phyloP scores from a whole-genome alignment of 30 jellyfish, hydroid and myxozoan species.

The Turritopsis dohrnii region DNA sequence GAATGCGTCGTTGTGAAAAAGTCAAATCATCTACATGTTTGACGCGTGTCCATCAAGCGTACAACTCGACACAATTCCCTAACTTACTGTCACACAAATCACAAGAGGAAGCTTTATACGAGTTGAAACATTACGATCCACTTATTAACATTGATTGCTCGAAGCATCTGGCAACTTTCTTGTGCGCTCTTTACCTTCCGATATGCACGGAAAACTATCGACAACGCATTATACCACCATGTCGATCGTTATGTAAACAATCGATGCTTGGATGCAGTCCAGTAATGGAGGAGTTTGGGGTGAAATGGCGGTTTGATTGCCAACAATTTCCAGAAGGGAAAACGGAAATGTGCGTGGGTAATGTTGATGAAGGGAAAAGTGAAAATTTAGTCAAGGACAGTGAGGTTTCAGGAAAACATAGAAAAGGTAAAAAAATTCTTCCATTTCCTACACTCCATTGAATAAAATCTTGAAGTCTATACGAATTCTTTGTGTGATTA shows the following conservation, averaged over 20 bases:
- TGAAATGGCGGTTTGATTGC: constrained; percentile 66
- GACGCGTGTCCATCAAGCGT: neutral
- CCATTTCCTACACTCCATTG: too few species aligned
- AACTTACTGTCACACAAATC: constrained; percentile 61
- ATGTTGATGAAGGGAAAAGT: neutral
- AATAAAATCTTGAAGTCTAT: too few species aligned
- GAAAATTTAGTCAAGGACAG: neutral
- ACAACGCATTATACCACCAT: constrained; percentile 71
- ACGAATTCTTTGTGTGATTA: too few species aligned
- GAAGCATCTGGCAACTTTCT: constrained; percentile 52
- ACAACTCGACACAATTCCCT: constrained; percentile 76
- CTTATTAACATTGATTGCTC: constrained; percentile 74
- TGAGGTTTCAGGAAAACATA: neutral
- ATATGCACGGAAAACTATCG: constrained; percentile 59
- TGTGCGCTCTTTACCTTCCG: constrained; percentile 86
- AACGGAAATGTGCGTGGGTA: neutral
- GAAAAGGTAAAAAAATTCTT: neutral
- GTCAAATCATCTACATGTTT: constrained; percentile 1
- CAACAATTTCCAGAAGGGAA: constrained; percentile 49
- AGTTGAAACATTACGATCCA: constrained; percentile 74
- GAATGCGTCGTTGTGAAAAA: neutral
- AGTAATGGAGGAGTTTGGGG: constrained; percentile 62
- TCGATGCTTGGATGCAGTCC: constrained; percentile 67
- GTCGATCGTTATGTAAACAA: constrained; percentile 66
- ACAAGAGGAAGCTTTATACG: constrained; percentile 88